Evolutionary conservation across 1,140 invertebrate genomes (phyloP).

Genomic region (Drosophila arizonae): DNA sequence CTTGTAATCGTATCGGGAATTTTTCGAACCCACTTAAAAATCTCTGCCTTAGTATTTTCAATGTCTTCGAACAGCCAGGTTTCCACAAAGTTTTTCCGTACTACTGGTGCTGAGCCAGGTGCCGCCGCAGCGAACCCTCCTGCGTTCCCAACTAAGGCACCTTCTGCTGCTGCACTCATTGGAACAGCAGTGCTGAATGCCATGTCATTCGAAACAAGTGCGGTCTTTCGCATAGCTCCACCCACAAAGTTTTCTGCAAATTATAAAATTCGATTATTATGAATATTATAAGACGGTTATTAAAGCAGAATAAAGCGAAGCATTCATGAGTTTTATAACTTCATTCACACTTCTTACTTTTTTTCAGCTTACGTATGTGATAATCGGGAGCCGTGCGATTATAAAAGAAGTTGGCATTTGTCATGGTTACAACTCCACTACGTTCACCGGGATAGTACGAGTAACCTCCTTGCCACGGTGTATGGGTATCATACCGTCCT

Average conservation of each 20-base stretch:
- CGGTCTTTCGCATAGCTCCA: constrained; percentile 30
- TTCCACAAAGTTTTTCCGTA: constrained; percentile 73
- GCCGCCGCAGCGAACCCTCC: not conserved
- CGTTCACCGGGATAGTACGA: constrained; percentile 72
- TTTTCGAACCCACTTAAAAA: constrained; percentile 82
- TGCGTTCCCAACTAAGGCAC: not conserved
- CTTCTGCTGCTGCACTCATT: not conserved
- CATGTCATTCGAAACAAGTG: not conserved
- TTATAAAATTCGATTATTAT: not conserved
- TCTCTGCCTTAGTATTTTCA: constrained; percentile 58
- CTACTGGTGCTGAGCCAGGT: constrained; percentile 21
- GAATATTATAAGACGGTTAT: too few species aligned
- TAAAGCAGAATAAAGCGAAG: too few species aligned
- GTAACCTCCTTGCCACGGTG: constrained; percentile 75
- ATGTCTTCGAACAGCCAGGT: constrained; percentile 80
- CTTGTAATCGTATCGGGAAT: constrained; percentile 96
- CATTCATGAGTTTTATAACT: not conserved
- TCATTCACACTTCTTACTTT: constrained; percentile 1
- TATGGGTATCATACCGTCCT: constrained; percentile 63
- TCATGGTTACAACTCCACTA: constrained; percentile 73
- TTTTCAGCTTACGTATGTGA: constrained; percentile 37
- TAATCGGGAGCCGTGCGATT: constrained; percentile 60
- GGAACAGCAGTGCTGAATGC: not conserved
- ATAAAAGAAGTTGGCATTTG: constrained; percentile 75
- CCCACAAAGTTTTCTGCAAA: constrained; percentile 29